A percentile compares a stretch with the other conserved stretches of the same genome.
phyloP scores from a whole-genome alignment of 1,140 invertebrate species.

The Trachelipus rathkii region DNA sequence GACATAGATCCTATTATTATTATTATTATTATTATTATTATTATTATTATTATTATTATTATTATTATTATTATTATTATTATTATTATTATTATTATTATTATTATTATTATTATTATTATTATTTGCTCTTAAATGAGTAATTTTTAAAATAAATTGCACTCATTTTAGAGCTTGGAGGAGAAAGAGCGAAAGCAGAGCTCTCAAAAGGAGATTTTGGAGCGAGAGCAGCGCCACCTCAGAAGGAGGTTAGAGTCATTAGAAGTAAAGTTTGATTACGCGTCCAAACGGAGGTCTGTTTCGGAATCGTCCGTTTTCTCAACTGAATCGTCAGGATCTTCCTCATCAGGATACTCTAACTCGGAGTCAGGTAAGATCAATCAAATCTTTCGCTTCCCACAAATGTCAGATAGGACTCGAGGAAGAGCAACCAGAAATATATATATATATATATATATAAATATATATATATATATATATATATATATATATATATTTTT shows the following conservation, averaged over 20 bases:
- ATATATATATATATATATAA: background rate
- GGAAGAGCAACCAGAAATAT: background rate
- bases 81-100: too few relatives aligned
- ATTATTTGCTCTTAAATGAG: too few relatives aligned
- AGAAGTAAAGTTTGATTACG: background rate
- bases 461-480: background rate
- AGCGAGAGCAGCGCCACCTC: background rate
- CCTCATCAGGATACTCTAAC: background rate
- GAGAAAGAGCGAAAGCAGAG: background rate
- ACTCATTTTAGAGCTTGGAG: background rate
- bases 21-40: too few relatives aligned
- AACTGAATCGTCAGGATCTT: background rate
- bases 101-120: too few relatives aligned
- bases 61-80: too few relatives aligned
- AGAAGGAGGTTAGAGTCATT: background rate
- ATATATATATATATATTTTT: background rate
- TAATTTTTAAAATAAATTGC: too few relatives aligned
- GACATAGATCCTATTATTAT: too few relatives aligned
- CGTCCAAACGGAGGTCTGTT: background rate
- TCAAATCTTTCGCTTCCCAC: background rate
- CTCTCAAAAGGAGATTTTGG: background rate
- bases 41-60: too few relatives aligned
- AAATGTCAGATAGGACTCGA: background rate
- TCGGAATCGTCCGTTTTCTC: conserved; percentile 2
- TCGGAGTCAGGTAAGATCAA: background rate